Percentiles rank a stretch among this genome's conserved stretches.
Evolutionary conservation across 2,797 vertebrate species (phyloP).

Genomic region (Chaenodraco wilsoni): DNA sequence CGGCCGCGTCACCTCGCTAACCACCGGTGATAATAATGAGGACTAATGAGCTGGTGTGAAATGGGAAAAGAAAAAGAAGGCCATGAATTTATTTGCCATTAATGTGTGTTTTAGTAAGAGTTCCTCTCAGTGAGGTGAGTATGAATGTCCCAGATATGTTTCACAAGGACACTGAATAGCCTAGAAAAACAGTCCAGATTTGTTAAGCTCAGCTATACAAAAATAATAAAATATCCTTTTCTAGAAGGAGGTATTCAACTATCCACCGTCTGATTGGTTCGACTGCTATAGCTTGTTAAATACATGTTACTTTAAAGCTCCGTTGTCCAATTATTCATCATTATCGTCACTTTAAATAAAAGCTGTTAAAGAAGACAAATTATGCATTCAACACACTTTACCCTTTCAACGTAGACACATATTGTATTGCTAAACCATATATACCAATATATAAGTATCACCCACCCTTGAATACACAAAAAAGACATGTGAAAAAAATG

Average conservation of each 20-base stretch:
- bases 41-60: conserved; percentile 64
- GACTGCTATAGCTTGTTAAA: not conserved
- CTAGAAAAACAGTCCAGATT: not conserved
- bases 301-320: not conserved
- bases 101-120: conserved; percentile 23
- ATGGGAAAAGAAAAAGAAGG: conserved; percentile 18
- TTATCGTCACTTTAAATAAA: not conserved
- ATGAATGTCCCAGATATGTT: conserved; percentile 1
- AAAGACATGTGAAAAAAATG: not conserved
- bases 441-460: not conserved
- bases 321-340: not conserved
- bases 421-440: not conserved
- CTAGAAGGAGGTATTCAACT: not conserved
- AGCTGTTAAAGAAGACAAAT: not conserved
- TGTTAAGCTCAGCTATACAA: not conserved
- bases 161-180: not conserved
- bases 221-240: not conserved
- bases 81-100: conserved; percentile 28
- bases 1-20: conserved; percentile 58
- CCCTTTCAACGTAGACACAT: not conserved
- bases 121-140: conserved; percentile 12
- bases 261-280: not conserved
- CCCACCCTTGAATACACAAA: not conserved
- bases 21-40: conserved; percentile 60
- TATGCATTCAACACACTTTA: not conserved